phyloP scores from a whole-genome alignment of 2,888 invertebrate species.

The Clusia tigrina region DNA sequence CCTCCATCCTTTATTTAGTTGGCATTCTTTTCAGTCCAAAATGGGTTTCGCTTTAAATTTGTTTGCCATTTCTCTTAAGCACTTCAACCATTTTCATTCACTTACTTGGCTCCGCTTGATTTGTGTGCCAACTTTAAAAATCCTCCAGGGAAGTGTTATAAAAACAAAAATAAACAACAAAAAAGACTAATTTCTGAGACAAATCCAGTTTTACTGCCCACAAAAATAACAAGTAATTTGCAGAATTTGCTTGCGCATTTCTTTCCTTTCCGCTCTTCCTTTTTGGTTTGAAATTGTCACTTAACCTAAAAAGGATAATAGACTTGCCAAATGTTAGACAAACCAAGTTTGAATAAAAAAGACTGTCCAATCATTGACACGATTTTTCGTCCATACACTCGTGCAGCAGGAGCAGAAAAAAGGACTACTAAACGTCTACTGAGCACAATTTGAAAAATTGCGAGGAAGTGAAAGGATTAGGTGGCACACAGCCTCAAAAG shows the following conservation, averaged over 20 bases:
- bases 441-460: slow-evolving; percentile 26
- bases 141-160: neutral
- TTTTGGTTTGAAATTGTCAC: slow-evolving; percentile 22
- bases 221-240: slow-evolving; percentile 17
- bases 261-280: slow-evolving; percentile 11
- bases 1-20: too few relatives aligned
- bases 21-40: neutral
- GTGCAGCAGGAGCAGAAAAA: neutral
- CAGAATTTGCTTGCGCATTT: slow-evolving; percentile 18
- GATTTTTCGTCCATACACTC: neutral
- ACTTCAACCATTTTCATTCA: neutral
- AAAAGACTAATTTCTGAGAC: slow-evolving; percentile 18
- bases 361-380: slow-evolving; percentile 25
- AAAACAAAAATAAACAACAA: neutral
- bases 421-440: neutral
- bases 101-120: neutral
- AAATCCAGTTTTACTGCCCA: slow-evolving; percentile 39
- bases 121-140: too few relatives aligned
- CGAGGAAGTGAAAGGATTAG: slow-evolving; percentile 27
- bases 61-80: neutral
- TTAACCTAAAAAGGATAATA: slow-evolving; percentile 33
- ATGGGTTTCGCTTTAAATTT: neutral
- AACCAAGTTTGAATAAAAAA: slow-evolving; percentile 10
- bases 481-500: too few relatives aligned
- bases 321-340: slow-evolving; percentile 20